Conservation (phyloP, 2,888 invertebrate species). For the Gymnocheta viridis region DNA sequence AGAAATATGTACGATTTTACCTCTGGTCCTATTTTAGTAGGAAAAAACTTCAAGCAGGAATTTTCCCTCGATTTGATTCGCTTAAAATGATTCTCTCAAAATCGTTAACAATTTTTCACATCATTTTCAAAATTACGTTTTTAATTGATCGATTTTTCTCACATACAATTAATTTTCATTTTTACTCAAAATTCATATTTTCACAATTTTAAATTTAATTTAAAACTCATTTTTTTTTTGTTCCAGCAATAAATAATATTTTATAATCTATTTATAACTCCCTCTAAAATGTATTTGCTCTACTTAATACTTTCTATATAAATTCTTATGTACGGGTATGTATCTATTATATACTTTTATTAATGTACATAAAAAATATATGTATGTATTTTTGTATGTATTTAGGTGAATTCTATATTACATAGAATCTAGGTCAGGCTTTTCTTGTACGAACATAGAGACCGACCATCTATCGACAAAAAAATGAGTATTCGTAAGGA, state of each 20-base stretch:
- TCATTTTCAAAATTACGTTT: too few species aligned
- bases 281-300: neutral
- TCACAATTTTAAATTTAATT: neutral
- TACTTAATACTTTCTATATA: neutral
- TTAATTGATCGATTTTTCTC: too few species aligned
- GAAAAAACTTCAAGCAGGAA: too few species aligned
- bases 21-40: too few species aligned
- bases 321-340: neutral
- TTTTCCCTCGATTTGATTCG: too few species aligned
- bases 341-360: neutral
- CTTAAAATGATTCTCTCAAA: too few species aligned
- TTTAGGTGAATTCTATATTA: neutral
- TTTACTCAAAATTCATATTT: neutral
- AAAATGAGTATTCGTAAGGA: neutral
- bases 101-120: too few species aligned
- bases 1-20: too few species aligned
- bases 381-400: neutral
- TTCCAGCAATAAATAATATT: neutral
- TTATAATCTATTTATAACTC: neutral
- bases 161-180: neutral
- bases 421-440: constrained; percentile 28
- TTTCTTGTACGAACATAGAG: neutral
- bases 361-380: neutral
- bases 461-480: neutral
- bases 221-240: neutral